Base-by-base conservation (phyloP, 92 coral and sea anemone genomes). In the Parazoanthus atlanticus region DNA sequence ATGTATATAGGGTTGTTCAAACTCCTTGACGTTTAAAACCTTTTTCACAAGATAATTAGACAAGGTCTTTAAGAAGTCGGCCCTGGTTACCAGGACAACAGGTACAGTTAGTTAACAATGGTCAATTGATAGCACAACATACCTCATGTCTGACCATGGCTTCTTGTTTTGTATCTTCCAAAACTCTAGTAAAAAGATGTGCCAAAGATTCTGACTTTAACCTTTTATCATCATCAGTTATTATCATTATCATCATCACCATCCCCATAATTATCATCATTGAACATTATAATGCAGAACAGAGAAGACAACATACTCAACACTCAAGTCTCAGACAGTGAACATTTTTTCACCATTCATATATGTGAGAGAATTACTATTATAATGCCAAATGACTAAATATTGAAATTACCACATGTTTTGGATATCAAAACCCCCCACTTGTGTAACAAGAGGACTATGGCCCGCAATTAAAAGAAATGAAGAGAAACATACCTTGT, bases 101-200 rank as follows among this genome's bases (percentile, higher is more conserved):
- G 58, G 2, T 15, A 52, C 19, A 52, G 0, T 52, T 2, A 52
- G 58, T 13, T 2, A 52, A 52, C 21, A 52, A 52, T 52, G 21
- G 21, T 52, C 3, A 52, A 11, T 6, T 1, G 9, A 8, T 54
- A 0, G 3, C 3, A 8, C 13, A 6, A 19, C 28, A 25, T 91
- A 97, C 99, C 97, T 97, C 99, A 88, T 97, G 97, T 88, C 99
- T 90, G 81, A 95, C 99, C 99, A 97, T 97, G 56, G 99, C 93
- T 65, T 97, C 99, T 76, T 97, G 97, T 25, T 78, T 89, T 33
- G 85, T 95, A 90, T 97, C 98, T 88, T 94, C 85, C 38, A 97
- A 67, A 77, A 97, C 98, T 73, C 98, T 96, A 70, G 40, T 36
- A 76, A 86, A n/a, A 52, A 34, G 1, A 32, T 32, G 17, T 29